Percentiles rank a stretch among this genome's conserved stretches.
These are phyloP conservation scores for Volucella zonaria DNA, from an alignment of 2,888 invertebrate genomes.

Conservation along the genomic window DNA sequence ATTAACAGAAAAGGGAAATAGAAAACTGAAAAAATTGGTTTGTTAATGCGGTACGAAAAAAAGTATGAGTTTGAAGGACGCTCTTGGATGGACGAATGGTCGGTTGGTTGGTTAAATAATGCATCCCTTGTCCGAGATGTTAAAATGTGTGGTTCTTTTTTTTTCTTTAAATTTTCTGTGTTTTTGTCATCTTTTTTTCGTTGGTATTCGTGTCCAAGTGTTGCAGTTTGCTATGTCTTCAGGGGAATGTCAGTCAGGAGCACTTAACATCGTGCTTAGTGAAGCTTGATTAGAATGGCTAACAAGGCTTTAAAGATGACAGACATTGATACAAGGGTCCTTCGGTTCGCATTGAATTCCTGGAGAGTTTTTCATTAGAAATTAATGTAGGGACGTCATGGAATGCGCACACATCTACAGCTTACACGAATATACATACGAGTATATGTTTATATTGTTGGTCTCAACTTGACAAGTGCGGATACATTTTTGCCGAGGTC, in stretches of 20 bases:
- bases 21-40: slow-evolving; percentile 24
- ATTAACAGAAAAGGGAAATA: slow-evolving; percentile 42
- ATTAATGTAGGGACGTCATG: too few relatives aligned
- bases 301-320: slow-evolving; percentile 16
- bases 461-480: too few relatives aligned
- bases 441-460: too few relatives aligned
- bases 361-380: too few relatives aligned
- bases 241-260: slow-evolving; percentile 34
- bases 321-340: background rate
- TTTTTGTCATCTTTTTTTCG: slow-evolving; percentile 55
- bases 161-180: slow-evolving; percentile 43
- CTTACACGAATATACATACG: too few relatives aligned
- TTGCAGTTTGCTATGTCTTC: slow-evolving; percentile 22
- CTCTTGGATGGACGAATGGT: slow-evolving; percentile 63
- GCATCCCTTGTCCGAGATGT: slow-evolving; percentile 62
- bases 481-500: too few relatives aligned
- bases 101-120: slow-evolving; percentile 63
- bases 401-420: too few relatives aligned
- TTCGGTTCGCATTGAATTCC: background rate
- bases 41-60: slow-evolving; percentile 22
- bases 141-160: slow-evolving; percentile 33
- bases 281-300: slow-evolving; percentile 56
- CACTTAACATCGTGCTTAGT: slow-evolving; percentile 43
- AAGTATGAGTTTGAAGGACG: slow-evolving; percentile 65
- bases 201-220: slow-evolving; percentile 18